A percentile compares a stretch with the other conserved stretches of the same genome.
phyloP scores from a whole-genome alignment of 2,797 vertebrate species.

The Gymnopithys bicolor region DNA sequence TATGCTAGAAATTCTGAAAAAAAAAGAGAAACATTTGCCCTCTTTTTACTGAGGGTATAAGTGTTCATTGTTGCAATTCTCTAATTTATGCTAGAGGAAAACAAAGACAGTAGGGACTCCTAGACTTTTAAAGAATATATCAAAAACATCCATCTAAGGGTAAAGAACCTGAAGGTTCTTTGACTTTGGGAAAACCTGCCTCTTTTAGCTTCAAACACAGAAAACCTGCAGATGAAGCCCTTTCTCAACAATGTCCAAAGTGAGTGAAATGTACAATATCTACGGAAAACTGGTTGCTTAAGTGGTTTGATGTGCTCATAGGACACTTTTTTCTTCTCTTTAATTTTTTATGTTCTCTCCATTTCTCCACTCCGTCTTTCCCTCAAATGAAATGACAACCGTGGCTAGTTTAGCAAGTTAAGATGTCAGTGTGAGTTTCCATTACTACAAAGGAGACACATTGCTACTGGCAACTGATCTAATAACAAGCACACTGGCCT shows the following conservation, averaged over 20 bases:
- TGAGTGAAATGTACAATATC: neutral
- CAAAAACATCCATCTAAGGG: neutral
- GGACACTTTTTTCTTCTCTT: neutral
- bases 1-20: neutral
- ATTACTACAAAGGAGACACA: neutral
- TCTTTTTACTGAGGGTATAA: neutral
- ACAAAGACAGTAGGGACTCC: neutral
- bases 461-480: neutral
- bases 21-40: neutral
- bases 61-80: neutral
- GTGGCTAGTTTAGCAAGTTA: slow-evolving; percentile 23
- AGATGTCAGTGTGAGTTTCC: neutral
- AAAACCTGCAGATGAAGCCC: neutral
- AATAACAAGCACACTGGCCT: neutral
- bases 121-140: neutral
- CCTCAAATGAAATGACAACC: neutral
- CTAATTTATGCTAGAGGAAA: neutral
- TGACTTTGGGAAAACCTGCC: neutral
- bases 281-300: neutral
- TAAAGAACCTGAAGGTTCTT: neutral
- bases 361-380: neutral
- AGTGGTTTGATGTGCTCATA: neutral
- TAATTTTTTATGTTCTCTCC: neutral
- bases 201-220: neutral
- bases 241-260: neutral